Evolutionary conservation across 2,113 vertebrate species (phyloP).

Genomic region (Brachyhypopomus occidentalis): DNA sequence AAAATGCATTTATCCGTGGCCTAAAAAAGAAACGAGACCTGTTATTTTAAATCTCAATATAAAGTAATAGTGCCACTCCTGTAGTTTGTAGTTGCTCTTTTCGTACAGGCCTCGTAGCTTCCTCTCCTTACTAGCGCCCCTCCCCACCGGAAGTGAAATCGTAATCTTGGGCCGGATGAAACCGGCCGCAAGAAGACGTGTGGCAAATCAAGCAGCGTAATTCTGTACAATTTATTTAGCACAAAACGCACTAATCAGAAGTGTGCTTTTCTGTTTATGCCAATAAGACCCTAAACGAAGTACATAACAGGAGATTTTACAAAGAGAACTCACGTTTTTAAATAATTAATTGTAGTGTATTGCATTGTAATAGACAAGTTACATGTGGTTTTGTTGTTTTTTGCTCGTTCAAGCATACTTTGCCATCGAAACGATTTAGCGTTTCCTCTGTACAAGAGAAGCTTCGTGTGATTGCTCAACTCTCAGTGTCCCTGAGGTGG

Average conservation of each 20-base stretch:
- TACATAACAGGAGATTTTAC: no score
- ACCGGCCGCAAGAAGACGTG: slow-evolving; percentile 57
- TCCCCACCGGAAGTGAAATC: slow-evolving; percentile 62
- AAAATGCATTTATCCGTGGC: not conserved
- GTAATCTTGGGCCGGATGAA: slow-evolving; percentile 61
- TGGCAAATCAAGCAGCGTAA: slow-evolving; percentile 7
- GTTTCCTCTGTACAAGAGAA: not conserved
- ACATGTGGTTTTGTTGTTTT: no score
- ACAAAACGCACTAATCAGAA: not conserved
- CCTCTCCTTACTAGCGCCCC: slow-evolving; percentile 43
- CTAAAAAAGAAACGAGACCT: not conserved
- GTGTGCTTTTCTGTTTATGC: no score
- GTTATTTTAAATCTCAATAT: not conserved
- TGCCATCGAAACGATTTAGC: not conserved
- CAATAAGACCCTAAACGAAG: not conserved
- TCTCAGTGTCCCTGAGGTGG: not conserved
- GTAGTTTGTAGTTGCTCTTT: slow-evolving; percentile 3
- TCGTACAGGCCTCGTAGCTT: slow-evolving; percentile 52
- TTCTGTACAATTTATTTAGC: not conserved
- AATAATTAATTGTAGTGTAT: no score
- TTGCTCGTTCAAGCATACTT: no score
- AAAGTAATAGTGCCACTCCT: slow-evolving; percentile 29
- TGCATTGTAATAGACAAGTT: no score
- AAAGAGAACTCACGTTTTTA: no score
- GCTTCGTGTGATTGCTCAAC: not conserved